Base-by-base conservation (phyloP, 2,113 vertebrate species). In the Forbesichthys papilliferus region DNA sequence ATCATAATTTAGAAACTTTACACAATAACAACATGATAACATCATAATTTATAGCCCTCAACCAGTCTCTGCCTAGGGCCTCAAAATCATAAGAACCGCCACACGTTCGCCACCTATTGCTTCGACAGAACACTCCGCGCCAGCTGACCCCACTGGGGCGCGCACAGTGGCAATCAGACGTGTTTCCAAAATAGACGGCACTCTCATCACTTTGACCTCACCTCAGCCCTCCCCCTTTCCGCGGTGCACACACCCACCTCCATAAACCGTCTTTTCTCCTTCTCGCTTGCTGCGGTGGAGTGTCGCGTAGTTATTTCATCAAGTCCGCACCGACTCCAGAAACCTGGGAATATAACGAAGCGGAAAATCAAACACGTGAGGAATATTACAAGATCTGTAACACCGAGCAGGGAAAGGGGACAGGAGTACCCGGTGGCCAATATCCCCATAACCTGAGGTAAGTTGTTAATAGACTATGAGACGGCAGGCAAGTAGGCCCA, bases 151-250 rank as follows among this genome's bases (percentile, higher is more conserved):
- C 48, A 11, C 51, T 68, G 51, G 66, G 69, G 72, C 74, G 66
- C 73, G 55, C 66, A 74, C 49, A 60, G 71, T 12, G 60, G 78
- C 77, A 70, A 80, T 77, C 68, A 73, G 79, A 82, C 75, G 71
- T 56, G 74, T 71, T 68, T 91, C 91, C 70, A 92, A 93, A 93
- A 93, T 92, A 92, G 89, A 85, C 66, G 33, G 67, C 68, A 78
- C 36, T 2, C 27, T 42, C 36, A 42, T 42, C 36, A 27, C 27
- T 42, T 42, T 42, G 36, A 42, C 4, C 36, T 8, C 36, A 5
- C 36, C 36, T 5, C 36, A 5, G 36, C 36, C 36, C 7, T 42
- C 36, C 76, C 75, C 73, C 76, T 72, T 77, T 69, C 58, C n/a
- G 47, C 18, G 14, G 5, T 27, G 18, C 48, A 5, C 48, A 5